Percentiles rank a stretch among this genome's conserved stretches.
Conservation (phyloP, 1,140 invertebrate species). For the Steinernema khuongi region DNA sequence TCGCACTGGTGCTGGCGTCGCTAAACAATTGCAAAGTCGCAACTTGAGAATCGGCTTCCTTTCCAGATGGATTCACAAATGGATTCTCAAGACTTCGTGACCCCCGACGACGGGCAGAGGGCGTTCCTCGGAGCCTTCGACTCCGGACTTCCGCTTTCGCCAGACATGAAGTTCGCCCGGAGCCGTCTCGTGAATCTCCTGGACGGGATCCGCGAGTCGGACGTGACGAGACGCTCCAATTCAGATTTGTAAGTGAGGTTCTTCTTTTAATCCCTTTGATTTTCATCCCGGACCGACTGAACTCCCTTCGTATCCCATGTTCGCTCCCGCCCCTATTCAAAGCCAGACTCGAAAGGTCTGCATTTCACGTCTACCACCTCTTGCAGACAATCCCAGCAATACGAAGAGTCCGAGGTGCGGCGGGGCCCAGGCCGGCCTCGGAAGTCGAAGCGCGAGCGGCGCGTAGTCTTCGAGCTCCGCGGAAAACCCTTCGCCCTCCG, state of each 20-base stretch:
- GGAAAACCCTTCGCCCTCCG: not conserved
- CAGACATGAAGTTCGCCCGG: not conserved
- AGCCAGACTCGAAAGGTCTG: no score
- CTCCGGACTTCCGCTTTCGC: not conserved
- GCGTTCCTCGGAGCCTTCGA: not conserved
- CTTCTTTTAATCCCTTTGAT: no score
- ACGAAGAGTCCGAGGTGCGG: not conserved
- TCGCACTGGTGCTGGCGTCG: no score
- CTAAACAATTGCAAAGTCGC: no score
- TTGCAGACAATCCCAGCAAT: not conserved
- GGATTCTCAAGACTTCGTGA: constrained; percentile 6
- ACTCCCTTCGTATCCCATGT: not conserved
- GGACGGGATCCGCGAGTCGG: not conserved
- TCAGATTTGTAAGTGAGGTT: not conserved
- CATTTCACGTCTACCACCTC: no score
- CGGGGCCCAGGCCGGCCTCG: not conserved
- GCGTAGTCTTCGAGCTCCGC: constrained; percentile 4
- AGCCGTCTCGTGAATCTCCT: not conserved
- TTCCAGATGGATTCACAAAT: not conserved
- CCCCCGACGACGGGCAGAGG: not conserved
- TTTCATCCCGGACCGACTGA: no score
- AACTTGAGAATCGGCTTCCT: not conserved
- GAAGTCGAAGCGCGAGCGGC: constrained; percentile 1
- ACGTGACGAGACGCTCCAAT: not conserved
- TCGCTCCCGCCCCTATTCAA: no score